Conservation (phyloP, 2,113 vertebrate species). For the Pteruthius melanotis region DNA sequence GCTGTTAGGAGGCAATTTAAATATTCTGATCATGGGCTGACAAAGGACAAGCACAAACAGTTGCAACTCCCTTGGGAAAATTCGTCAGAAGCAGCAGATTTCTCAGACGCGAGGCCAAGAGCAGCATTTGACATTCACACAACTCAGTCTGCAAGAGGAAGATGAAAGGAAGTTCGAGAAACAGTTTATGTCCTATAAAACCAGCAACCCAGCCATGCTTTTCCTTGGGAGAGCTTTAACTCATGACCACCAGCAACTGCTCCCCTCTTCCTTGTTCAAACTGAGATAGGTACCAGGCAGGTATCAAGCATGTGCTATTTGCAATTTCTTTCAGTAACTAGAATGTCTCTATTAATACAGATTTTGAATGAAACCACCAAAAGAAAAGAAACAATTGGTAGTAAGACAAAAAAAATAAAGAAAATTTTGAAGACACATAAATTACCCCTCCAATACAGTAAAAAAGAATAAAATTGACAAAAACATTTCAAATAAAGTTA, state of each 20-base stretch:
- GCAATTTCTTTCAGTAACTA: neutral
- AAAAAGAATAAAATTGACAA: neutral
- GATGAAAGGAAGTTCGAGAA: neutral
- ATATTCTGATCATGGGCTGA: neutral
- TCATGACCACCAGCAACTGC: neutral
- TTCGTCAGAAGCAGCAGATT: neutral
- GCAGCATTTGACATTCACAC: neutral
- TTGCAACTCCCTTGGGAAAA: neutral
- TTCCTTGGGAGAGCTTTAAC: neutral
- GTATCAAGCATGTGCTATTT: rapidly evolving
- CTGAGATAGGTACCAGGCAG: neutral
- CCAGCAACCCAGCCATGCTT: neutral
- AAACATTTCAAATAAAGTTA: neutral
- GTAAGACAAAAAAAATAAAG: neutral
- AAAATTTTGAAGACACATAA: neutral
- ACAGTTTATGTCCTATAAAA: neutral
- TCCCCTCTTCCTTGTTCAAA: neutral
- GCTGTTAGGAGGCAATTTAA: neutral
- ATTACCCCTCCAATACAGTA: neutral
- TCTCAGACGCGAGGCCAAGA: neutral
- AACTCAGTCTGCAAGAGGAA: neutral
- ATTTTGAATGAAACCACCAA: neutral
- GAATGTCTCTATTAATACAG: neutral
- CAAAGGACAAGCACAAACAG: constrained; percentile 3
- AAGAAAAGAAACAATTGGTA: neutral